A percentile compares a stretch with the other conserved stretches of the same genome.
Conservation (phyloP, 2,113 vertebrate species). For the Archocentrus centrarchus region DNA sequence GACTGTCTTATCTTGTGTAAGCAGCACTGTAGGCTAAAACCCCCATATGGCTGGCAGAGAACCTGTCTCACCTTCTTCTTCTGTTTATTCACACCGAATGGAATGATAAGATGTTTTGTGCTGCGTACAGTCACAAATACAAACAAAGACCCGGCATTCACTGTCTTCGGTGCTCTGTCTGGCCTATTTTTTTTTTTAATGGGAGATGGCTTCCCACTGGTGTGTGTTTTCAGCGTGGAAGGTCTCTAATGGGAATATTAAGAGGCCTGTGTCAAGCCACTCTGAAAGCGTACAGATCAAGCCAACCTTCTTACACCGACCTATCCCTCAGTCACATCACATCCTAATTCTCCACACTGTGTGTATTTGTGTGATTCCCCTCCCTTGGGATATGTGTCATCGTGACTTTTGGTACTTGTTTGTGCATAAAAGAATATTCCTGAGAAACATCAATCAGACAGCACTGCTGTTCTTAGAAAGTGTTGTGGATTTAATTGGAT, state of each 20-base stretch:
- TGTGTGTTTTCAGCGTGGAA: constrained; percentile 31
- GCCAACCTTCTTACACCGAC: constrained; percentile 10
- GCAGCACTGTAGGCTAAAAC: constrained; percentile 17
- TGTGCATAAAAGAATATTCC: constrained; percentile 4
- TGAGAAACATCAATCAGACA: neutral
- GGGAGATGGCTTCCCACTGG: constrained; percentile 26
- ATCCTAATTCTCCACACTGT: constrained; percentile 19
- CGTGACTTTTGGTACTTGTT: neutral
- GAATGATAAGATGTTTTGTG: constrained; percentile 40
- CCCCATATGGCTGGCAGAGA: constrained; percentile 19
- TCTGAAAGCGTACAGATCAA: constrained; percentile 31
- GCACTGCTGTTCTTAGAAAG: constrained; percentile 24
- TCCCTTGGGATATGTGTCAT: constrained; percentile 4
- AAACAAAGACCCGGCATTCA: constrained; percentile 37
- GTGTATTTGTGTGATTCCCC: neutral
- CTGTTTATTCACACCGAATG: constrained; percentile 36
- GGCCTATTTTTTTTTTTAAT: constrained; percentile 3
- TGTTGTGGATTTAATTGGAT: constrained; percentile 48
- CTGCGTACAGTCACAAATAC: constrained; percentile 13
- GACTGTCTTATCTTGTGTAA: constrained; percentile 42
- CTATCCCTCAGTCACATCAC: constrained; percentile 54
- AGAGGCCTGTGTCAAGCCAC: constrained; percentile 44
- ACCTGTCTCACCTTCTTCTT: constrained; percentile 20
- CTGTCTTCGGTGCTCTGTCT: neutral
- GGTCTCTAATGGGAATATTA: constrained; percentile 49